Percentiles rank a stretch among this genome's conserved stretches.
These are phyloP conservation scores for Neotoxoptera formosana DNA, from an alignment of 1,140 invertebrate species.

Conservation along the genomic window DNA sequence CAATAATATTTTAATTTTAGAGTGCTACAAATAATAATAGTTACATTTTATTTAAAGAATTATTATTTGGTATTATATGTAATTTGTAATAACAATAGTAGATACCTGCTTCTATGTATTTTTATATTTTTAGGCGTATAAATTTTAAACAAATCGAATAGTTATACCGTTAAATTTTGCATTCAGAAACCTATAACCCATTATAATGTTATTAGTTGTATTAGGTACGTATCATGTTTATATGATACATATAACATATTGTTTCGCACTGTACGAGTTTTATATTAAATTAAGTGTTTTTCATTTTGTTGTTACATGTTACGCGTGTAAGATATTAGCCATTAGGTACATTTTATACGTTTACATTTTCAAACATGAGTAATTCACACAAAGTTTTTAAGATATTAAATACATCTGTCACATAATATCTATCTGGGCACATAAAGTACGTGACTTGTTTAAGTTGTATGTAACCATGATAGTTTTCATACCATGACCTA, in stretches of 20 bases:
- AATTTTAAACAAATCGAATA: too few species aligned
- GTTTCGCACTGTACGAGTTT: background rate
- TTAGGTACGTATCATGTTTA: too few species aligned
- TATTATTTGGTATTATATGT: too few species aligned
- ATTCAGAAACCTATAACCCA: too few species aligned
- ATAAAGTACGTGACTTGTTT: slow-evolving; percentile 14
- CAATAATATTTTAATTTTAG: background rate
- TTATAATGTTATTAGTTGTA: too few species aligned
- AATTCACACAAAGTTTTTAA: background rate
- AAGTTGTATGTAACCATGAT: background rate
- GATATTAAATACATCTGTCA: slow-evolving; percentile 24
- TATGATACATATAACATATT: background rate
- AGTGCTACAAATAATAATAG: too few species aligned
- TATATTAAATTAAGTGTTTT: background rate
- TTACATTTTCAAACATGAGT: background rate
- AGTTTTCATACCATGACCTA: background rate
- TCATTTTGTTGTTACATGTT: background rate
- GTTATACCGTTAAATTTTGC: too few species aligned
- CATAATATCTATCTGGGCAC: background rate
- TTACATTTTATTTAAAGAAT: too few species aligned
- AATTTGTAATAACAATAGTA: too few species aligned
- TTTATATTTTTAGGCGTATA: too few species aligned
- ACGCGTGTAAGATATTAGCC: background rate
- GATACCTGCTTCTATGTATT: too few species aligned
- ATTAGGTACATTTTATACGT: background rate